Evolutionary conservation across 2,113 vertebrate species (phyloP), one percentile per base, ranked within the genome.

Genomic region (Aplodontia rufa): DNA sequence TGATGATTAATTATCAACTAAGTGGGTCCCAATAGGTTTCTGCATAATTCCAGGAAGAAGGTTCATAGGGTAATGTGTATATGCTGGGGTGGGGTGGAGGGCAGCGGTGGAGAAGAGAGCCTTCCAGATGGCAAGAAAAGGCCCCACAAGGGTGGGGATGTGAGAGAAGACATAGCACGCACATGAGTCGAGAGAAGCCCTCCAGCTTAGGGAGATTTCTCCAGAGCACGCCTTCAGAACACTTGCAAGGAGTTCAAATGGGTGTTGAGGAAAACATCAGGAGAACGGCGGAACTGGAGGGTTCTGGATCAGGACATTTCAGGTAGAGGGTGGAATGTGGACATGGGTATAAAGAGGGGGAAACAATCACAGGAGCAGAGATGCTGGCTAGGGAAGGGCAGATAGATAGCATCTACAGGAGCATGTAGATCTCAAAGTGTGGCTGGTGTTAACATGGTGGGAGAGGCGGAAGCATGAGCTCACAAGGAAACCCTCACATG

Each of bases 1-100:
- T 16, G 19, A 4, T 12, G 58, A n/a, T n/a, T 58, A 58, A 17
- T 4, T 68, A 49, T 55, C 75, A 87, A 5, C 30, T 26, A 35
- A 87, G 51, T 28, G 60, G 17, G 47, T 62, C 68, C 35, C 55
- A 12, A 1, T 17, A 37, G 51, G 4, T 62, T 32, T 75, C 51
- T 53, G 28, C 28, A 17, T 89, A 14, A 45, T 90, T 91, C 79
- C 62, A 53, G 66, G 55, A 94, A 89, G 51, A 75, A 13, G 35
- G 2, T 74, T 58, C n/a, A 37, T 14, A 51, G 42, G 32, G 55
- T 35, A 42, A 7, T 53, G 51, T 60, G 16, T 69, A 24, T 81
- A n/a, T 30, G 35, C 26, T 60, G 24, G 55, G 16, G 53, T 72
- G 24, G 35, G 9, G 22, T 84, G 10, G 22, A 37, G 51, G 13